Percentiles rank a stretch among this genome's conserved stretches.
Conservation (phyloP, 2,888 invertebrate genomes). For the Arenicola marina region DNA sequence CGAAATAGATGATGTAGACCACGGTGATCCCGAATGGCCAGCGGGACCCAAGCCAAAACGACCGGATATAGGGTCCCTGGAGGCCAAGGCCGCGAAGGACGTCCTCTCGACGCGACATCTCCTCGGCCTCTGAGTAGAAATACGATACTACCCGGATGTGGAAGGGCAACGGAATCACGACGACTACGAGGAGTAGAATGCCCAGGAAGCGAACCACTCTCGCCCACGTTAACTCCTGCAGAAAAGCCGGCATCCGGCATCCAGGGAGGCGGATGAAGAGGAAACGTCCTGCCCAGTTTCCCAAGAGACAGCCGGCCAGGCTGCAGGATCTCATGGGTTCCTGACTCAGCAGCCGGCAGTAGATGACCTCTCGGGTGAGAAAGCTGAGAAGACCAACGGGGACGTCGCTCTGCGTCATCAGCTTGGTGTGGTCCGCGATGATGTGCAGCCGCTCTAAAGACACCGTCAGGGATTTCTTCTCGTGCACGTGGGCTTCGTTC, state of each 20-base stretch:
- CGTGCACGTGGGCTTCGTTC: too few relatives aligned
- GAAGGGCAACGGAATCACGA: conserved; percentile 1
- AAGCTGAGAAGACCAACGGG: background rate
- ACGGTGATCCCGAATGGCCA: background rate
- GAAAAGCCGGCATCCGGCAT: too few relatives aligned
- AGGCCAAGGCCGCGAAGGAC: background rate
- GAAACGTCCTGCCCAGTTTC: background rate
- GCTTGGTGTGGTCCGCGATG: conserved; percentile 2
- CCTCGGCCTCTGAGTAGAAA: background rate
- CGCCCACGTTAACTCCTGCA: too few relatives aligned
- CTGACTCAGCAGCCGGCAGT: background rate
- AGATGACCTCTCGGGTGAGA: background rate
- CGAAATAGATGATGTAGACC: background rate
- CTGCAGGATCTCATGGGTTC: background rate
- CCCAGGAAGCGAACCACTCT: background rate
- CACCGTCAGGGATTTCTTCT: background rate
- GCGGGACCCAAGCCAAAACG: background rate
- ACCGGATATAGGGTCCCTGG: background rate
- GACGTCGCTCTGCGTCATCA: background rate
- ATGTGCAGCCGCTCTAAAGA: background rate
- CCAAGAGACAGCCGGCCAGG: background rate
- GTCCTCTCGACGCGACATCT: background rate
- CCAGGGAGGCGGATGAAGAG: background rate
- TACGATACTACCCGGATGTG: background rate
- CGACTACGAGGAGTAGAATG: background rate